phyloP scores from a whole-genome alignment of 2,113 vertebrate genomes.

The Corythoichthys intestinalis region DNA sequence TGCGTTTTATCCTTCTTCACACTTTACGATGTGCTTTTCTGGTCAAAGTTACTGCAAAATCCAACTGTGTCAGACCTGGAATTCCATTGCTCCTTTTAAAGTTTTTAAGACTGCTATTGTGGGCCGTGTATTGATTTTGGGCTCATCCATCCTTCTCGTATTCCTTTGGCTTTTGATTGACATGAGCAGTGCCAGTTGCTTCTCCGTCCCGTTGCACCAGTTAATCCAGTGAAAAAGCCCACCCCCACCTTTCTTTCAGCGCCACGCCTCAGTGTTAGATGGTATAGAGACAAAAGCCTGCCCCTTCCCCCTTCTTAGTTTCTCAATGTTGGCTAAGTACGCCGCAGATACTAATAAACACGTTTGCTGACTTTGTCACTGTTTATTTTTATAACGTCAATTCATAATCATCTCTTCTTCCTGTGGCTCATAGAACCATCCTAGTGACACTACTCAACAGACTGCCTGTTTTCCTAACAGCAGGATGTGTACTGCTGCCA shows the following conservation, averaged over 20 bases:
- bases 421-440: constrained; percentile 1
- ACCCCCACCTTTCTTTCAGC: constrained; percentile 24
- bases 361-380: neutral
- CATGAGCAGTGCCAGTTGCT: constrained; percentile 40
- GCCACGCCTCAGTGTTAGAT: constrained; percentile 24
- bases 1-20: neutral
- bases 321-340: constrained; percentile 11
- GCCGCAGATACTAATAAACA: neutral
- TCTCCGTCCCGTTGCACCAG: constrained; percentile 22
- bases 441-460: constrained; percentile 1
- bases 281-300: constrained; percentile 51
- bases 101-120: neutral
- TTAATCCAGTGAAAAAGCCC: constrained; percentile 42
- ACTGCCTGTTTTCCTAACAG: constrained; percentile 6
- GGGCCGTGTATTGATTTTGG: neutral
- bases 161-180: constrained; percentile 23
- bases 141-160: neutral
- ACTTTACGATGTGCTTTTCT: neutral
- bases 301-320: constrained; percentile 5
- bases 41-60: neutral
- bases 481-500: constrained; percentile 12
- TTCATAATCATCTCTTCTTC: neutral
- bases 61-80: neutral
- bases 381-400: neutral
- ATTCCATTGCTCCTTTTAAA: neutral